Evolutionary conservation across 2,888 invertebrate species (phyloP), one percentile per base, ranked within the genome.

Genomic region (Lasioglossum leucozonium): DNA sequence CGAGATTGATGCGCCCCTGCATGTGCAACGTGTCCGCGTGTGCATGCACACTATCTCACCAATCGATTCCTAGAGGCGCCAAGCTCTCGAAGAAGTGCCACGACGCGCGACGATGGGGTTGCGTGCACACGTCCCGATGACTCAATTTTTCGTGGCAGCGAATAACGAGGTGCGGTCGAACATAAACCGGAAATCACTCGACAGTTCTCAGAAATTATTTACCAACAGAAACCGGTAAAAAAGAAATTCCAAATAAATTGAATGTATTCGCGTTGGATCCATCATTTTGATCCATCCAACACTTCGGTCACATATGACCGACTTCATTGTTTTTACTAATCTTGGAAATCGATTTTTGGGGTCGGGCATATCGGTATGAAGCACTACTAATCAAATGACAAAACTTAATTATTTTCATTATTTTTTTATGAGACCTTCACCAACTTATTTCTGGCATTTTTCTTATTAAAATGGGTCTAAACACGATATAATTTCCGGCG

Each of bases 1-100:
- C 84, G 55, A 79, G 84, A 79, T 76, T 69, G 81, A 30, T 26
- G 72, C 65, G 16, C 22, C 0, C 2, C 18, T 18, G 58, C 44
- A 22, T 34, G 37, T 37, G 37, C n/a, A 69, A 4, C 18, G 37
- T 34, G 34, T 82, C 10, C 44, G 37, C 55, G 65, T 55, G 65
- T 55, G 42, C 67, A 13, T 44, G 13, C 22, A 0, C 40, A 42
- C 40, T 40, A 8, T 6, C 30, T 26, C 16, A 4, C 34, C n/a
- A 81, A 80, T 82, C 44, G 44, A 42, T 69, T 40, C n/a, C 47
- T n/a, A 69, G 26, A 47, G 34, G 65, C 47, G 47, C 2, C 34
- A 34, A 51, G 37, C 51, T 37, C 11, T 69, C 18, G 40, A 69
- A n/a, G 37, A 69, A 47, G 47, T 40, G 30, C 30, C 30, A 30